These are phyloP conservation scores for Parnassius orleans DNA, from an alignment of 2,888 invertebrate genomes.

Conservation along the genomic window DNA sequence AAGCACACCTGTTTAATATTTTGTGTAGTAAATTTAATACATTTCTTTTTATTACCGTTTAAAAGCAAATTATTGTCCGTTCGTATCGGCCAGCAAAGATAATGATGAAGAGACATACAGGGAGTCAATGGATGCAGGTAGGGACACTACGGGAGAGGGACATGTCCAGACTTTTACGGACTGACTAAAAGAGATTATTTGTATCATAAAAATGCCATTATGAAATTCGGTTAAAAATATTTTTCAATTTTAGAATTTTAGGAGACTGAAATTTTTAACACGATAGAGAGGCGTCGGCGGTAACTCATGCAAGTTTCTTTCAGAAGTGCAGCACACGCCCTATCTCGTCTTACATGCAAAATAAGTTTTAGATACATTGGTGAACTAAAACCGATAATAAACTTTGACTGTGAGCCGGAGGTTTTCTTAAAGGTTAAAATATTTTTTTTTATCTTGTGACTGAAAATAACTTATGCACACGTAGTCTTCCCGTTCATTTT, in stretches of 20 bases:
- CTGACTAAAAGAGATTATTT: too few relatives aligned
- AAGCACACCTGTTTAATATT: too few relatives aligned
- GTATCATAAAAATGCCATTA: too few relatives aligned
- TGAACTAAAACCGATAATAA: slow-evolving; percentile 66
- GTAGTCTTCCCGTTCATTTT: too few relatives aligned
- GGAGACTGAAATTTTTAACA: slow-evolving; percentile 9
- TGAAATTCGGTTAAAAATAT: not conserved
- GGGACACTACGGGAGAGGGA: too few relatives aligned
- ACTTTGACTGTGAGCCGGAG: slow-evolving; percentile 40
- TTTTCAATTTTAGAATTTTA: not conserved
- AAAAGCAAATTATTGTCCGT: too few relatives aligned
- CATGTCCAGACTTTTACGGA: too few relatives aligned
- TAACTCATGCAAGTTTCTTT: slow-evolving; percentile 69
- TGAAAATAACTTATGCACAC: not conserved
- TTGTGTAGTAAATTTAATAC: too few relatives aligned
- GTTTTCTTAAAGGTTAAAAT: slow-evolving; percentile 17
- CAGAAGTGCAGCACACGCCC: slow-evolving; percentile 58
- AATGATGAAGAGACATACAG: too few relatives aligned
- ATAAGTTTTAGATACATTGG: slow-evolving; percentile 67
- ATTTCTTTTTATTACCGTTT: too few relatives aligned
- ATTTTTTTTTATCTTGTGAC: not conserved
- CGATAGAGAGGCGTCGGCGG: slow-evolving; percentile 39
- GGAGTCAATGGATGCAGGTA: too few relatives aligned
- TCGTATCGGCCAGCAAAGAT: too few relatives aligned
- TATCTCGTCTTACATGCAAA: slow-evolving; percentile 71